Percentiles rank a stretch among this genome's conserved stretches.
phyloP scores from a whole-genome alignment of 2,888 invertebrate species.

The Nasonia oneida region DNA sequence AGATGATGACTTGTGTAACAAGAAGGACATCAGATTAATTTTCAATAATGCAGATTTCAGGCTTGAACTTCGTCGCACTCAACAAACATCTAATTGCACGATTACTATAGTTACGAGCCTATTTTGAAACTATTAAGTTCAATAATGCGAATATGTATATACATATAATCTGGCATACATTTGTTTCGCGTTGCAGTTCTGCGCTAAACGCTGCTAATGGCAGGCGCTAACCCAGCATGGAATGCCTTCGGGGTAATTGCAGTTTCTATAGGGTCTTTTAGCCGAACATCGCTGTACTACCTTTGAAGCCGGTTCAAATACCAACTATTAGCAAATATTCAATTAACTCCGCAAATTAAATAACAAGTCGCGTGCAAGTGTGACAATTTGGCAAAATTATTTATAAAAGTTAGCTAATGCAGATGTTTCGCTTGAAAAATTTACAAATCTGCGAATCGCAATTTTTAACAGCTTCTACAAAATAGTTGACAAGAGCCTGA shows the following conservation, averaged over 20 bases:
- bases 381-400: background rate
- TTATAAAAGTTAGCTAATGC: too few species aligned
- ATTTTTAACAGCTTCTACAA: too few species aligned
- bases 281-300: background rate
- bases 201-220: background rate
- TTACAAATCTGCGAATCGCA: too few species aligned
- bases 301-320: background rate
- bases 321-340: background rate
- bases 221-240: conserved; percentile 21
- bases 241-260: conserved; percentile 11
- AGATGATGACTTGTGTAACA: too few species aligned
- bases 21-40: too few species aligned
- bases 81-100: background rate
- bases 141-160: background rate
- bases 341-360: background rate
- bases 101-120: background rate
- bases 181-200: background rate
- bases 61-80: too few species aligned
- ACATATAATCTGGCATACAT: background rate
- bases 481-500: background rate
- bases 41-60: too few species aligned
- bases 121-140: background rate
- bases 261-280: conserved; percentile 2
- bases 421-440: too few species aligned
- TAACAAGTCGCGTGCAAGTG: background rate